Evolutionary conservation across 2,797 vertebrate species (phyloP), one percentile per base, ranked within the genome.

Genomic region (Gymnothorax reevesii): DNA sequence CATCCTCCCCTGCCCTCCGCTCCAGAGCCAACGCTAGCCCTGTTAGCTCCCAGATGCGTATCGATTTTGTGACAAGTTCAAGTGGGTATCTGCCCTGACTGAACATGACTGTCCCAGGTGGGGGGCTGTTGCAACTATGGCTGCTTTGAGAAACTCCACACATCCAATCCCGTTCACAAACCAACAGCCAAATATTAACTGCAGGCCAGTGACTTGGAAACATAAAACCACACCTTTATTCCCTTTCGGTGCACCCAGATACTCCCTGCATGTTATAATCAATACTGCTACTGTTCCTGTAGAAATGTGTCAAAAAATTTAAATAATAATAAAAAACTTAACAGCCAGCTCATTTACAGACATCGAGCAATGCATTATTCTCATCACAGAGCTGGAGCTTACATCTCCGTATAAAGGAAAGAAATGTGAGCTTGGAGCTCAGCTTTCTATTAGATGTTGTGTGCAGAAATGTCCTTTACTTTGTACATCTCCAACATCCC

Each of bases 1-100:
- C 75, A 4, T 17, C 49, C 9, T 20, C 49, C 71, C 27, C 71
- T 13, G 12, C 25, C 71, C 12, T 12, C 13, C 71, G 15, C 88
- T 88, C 83, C 75, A 83, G 82, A 89, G 64, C 60, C 83, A 82
- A 62, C 77, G 84, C 86, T 60, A 69, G 79, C 79, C 57, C n/a
- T 89, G 85, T 88, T 88, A 86, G 84, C 84, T 64, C 83, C 88
- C 85, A 90, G 87, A 91, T 92, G 90, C 88, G 88, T 85, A 95
- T 94, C 90, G 94, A 93, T 94, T 94, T 93, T 93, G 88, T 93
- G 93, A 91, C 93, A 93, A 92, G 92, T 71, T 84, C 88, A 89
- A 69, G 33, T 42, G 73, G 86, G 80, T 86, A 69, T 86, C 42
- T 1, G 86, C 82, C 90, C 91, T 91, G 91, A 92, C 91, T 92